A percentile compares a stretch with the other conserved stretches of the same genome.
These are phyloP conservation scores for Suillia variegata DNA, from an alignment of 2,888 invertebrate species.

Conservation along the genomic window DNA sequence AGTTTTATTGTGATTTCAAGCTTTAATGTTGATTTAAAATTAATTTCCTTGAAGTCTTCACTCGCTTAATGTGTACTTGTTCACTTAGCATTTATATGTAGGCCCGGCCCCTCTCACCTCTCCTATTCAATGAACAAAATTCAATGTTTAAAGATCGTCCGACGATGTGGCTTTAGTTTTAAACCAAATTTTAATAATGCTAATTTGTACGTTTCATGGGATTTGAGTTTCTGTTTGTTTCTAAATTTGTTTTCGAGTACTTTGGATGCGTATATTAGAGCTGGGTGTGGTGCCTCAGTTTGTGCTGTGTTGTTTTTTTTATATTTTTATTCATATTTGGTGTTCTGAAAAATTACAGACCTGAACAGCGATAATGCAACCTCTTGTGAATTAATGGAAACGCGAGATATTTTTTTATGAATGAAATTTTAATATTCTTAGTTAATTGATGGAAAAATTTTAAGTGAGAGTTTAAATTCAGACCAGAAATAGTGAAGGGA, in stretches of 20 bases:
- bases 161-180: not conserved
- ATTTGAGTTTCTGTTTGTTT: conserved; percentile 37
- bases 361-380: not conserved
- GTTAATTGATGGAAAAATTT: not conserved
- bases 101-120: too few relatives aligned
- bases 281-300: not conserved
- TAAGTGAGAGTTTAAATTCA: too few relatives aligned
- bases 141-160: too few relatives aligned
- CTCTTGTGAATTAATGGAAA: conserved; percentile 1
- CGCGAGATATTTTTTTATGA: not conserved
- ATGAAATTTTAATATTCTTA: too few relatives aligned
- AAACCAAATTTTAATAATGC: conserved; percentile 49
- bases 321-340: not conserved
- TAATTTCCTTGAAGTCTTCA: conserved; percentile 19
- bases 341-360: not conserved
- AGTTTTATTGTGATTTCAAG: conserved; percentile 13
- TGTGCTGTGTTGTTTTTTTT: not conserved
- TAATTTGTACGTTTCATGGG: conserved; percentile 47
- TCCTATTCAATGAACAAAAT: too few relatives aligned
- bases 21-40: conserved; percentile 25
- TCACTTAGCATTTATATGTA: conserved; percentile 36
- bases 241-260: too few relatives aligned
- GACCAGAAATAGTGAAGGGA: too few relatives aligned
- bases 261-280: not conserved
- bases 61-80: conserved; percentile 27